Base-by-base conservation (phyloP, 2,888 invertebrate genomes). In the Trissonchulus sp. region DNA sequence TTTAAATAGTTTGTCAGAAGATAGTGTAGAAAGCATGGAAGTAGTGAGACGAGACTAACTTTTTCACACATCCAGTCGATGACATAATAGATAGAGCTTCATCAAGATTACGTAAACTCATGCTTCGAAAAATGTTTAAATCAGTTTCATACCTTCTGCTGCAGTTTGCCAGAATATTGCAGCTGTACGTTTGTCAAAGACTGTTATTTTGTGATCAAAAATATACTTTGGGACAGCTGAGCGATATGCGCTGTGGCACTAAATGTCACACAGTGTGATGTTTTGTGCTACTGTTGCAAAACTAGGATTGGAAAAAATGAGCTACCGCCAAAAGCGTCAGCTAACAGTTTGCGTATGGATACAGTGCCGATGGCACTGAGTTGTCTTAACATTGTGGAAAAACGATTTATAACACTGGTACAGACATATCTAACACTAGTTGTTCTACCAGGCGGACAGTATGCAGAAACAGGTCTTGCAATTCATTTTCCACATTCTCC, bases 381-480 rank as follows among this genome's bases (percentile, higher is more conserved):
- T n/a, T n/a, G 65, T 18, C 65, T 65, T 8, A 65, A 65, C n/a
- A 31, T 65, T 65, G 15, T 65, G 8, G 65, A 65, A 34, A 65
- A 34, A 28, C 65, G 65, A 18, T 65, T 65, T 28, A 65, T 65
- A 31, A 31, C 15, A 15, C 3, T 8, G 34, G 30, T 34, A 31
- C 65, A 65, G n/a, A 65, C 65, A 18, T 65, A 65, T 34, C n/a
- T 65, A 65, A 65, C 65, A 15, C 34, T 65, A 34, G 15, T 65
- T 28, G 30, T 65, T 8, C 30, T 65, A 18, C 8, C 8, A 8
- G 65, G 65, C 8, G 65, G 65, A 15, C 65, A 65, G 65, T 65
- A 65, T 34, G 65, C 65, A 15, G 31, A 65, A 65, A 8, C 3
- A 28, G 65, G 65, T 28, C 30, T 65, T 31, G 65, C 65, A 8